A percentile compares a stretch with the other conserved stretches of the same genome.
These are phyloP conservation scores for Embidobia sp. DNA, from an alignment of 2,888 invertebrate genomes.

Conservation along the genomic window DNA sequence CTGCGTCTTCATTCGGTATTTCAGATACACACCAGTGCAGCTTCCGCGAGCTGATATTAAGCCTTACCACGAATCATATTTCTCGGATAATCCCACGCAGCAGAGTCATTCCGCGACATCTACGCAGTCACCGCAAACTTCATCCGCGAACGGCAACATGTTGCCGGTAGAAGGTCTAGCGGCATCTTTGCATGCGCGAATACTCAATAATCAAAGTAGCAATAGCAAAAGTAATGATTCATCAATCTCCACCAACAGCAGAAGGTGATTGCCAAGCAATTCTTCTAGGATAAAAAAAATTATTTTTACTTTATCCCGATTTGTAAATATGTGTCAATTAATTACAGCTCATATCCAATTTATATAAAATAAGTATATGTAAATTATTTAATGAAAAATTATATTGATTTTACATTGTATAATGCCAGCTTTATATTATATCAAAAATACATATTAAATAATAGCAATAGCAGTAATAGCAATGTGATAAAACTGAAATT, in stretches of 20 bases:
- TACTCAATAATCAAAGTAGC: conserved; percentile 85
- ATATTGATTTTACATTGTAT: no score
- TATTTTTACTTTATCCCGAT: no score
- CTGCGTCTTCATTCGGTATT: no score
- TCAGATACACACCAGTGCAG: conserved; percentile 83
- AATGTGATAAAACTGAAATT: no score
- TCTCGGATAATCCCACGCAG: conserved; percentile 83
- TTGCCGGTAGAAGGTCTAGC: conserved; percentile 87
- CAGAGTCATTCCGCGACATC: conserved; percentile 72
- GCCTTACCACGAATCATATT: conserved; percentile 88
- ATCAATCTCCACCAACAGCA: conserved; percentile 52
- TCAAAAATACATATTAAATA: no score
- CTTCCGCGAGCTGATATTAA: conserved; percentile 88
- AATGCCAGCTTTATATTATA: no score
- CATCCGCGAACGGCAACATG: conserved; percentile 75
- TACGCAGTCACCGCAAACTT: conserved; percentile 68
- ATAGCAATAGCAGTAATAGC: no score
- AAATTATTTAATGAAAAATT: no score
- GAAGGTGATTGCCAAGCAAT: conserved; percentile 41
- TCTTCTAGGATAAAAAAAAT: no score
- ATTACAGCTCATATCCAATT: no score
- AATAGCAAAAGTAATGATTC: conserved; percentile 63
- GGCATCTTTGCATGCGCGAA: conserved; percentile 91
- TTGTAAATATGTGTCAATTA: no score
- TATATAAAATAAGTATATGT: no score